Conservation (phyloP, 2,888 invertebrate genomes). For the Calameuta idolon region DNA sequence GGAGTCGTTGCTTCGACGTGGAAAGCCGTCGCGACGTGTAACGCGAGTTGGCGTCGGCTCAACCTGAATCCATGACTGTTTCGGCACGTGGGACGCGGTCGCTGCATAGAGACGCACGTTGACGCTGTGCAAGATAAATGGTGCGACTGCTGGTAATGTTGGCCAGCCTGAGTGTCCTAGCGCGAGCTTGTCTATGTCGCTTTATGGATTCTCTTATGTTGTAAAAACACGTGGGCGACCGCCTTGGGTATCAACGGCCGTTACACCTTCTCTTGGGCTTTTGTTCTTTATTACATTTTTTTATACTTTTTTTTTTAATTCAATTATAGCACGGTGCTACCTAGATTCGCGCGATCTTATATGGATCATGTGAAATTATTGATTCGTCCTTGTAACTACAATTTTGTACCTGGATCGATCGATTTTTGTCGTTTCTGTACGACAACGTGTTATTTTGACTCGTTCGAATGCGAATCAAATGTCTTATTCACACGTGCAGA, state of each 20-base stretch:
- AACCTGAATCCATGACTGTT: slow-evolving; percentile 4
- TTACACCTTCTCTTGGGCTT: not conserved
- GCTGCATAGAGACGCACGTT: not conserved
- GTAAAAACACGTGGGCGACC: not conserved
- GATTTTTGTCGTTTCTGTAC: not conserved
- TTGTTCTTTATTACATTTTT: not conserved
- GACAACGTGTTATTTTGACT: not conserved
- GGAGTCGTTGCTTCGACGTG: not conserved
- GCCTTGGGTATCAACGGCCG: not conserved
- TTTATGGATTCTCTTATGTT: not conserved
- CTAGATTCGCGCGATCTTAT: no score
- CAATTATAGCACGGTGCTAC: no score
- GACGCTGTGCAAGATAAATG: slow-evolving; percentile 2
- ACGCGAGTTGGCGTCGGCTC: slow-evolving; percentile 2
- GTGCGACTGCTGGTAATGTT: not conserved
- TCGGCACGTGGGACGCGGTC: slow-evolving; percentile 5
- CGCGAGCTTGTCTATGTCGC: not conserved
- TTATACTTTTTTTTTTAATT: not conserved
- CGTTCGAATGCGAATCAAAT: not conserved
- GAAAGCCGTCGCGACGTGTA: not conserved
- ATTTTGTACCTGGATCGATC: not conserved
- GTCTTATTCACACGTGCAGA: not conserved
- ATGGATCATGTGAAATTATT: no score
- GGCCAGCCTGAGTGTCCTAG: not conserved
- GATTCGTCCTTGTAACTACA: no score